Evolutionary conservation across 2,797 vertebrate species (phyloP).

Genomic region (Furcifer pardalis): DNA sequence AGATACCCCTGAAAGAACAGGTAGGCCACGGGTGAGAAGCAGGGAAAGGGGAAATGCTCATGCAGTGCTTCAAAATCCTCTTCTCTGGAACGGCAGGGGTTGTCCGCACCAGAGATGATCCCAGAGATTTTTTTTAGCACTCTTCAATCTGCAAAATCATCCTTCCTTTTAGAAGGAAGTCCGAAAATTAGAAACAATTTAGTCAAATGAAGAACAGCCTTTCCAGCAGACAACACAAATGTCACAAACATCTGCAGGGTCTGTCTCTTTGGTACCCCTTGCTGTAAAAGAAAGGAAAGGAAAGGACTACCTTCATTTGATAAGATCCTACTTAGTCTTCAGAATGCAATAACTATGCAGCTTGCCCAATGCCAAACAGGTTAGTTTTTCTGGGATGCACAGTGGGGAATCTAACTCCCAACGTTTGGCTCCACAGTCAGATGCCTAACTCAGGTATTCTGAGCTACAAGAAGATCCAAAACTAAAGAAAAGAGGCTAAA

Average conservation of each 20-base stretch:
- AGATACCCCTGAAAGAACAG: slow-evolving; percentile 69
- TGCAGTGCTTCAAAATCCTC: background rate
- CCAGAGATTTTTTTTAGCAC: background rate
- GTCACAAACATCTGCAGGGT: background rate
- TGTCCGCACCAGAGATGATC: background rate
- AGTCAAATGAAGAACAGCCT: background rate
- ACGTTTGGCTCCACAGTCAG: too few relatives aligned
- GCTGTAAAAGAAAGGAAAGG: background rate
- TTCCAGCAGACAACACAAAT: background rate
- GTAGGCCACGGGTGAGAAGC: slow-evolving; percentile 47
- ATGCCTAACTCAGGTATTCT: too few relatives aligned
- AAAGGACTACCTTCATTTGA: background rate
- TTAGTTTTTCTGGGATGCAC: too few relatives aligned
- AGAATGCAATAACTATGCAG: too few relatives aligned
- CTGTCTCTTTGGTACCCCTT: background rate
- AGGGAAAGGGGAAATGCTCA: background rate
- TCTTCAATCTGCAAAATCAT: background rate
- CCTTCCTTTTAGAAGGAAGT: background rate
- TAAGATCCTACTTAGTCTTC: background rate
- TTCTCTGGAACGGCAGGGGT: background rate
- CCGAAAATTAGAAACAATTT: background rate
- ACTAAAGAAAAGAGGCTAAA: background rate
- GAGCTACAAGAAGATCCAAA: background rate
- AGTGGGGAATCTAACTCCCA: too few relatives aligned
- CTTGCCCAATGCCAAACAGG: too few relatives aligned